Evolutionary conservation across 2,797 vertebrate genomes (phyloP).

Genomic region (Chaunax sp.): DNA sequence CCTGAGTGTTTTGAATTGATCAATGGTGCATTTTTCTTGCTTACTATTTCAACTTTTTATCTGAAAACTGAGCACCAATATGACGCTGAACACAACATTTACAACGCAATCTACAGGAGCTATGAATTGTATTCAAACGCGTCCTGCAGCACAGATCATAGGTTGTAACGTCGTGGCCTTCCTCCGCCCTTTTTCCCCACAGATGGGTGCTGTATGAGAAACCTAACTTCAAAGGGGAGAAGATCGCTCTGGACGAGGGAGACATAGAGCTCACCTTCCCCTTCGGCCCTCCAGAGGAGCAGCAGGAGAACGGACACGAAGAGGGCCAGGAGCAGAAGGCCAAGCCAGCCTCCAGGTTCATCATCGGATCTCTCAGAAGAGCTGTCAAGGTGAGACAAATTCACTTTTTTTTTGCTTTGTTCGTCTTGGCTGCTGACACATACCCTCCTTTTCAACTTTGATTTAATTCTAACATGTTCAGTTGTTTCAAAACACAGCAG

Average conservation of each 20-base stretch:
- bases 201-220: constrained; percentile 96
- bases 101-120: background rate
- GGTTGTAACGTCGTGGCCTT: too few relatives aligned
- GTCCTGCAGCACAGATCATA: background rate
- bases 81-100: background rate
- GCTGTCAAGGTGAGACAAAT: constrained; percentile 86
- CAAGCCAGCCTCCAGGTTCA: constrained; percentile 69
- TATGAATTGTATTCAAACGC: background rate
- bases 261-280: constrained; percentile 87
- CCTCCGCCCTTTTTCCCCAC: background rate
- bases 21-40: background rate
- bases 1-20: background rate
- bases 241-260: constrained; percentile 90
- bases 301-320: constrained; percentile 55
- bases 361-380: constrained; percentile 88
- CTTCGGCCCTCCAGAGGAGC: constrained; percentile 48
- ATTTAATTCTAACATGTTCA: background rate
- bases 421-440: background rate
- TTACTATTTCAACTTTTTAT: background rate
- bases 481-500: background rate
- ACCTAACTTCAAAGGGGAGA: constrained; percentile 90
- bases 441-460: too few relatives aligned
- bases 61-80: background rate
- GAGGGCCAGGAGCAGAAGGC: constrained; percentile 16
- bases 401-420: background rate